Conservation (phyloP, 2,888 invertebrate species). For the Caenorhabditis auriculariae region DNA sequence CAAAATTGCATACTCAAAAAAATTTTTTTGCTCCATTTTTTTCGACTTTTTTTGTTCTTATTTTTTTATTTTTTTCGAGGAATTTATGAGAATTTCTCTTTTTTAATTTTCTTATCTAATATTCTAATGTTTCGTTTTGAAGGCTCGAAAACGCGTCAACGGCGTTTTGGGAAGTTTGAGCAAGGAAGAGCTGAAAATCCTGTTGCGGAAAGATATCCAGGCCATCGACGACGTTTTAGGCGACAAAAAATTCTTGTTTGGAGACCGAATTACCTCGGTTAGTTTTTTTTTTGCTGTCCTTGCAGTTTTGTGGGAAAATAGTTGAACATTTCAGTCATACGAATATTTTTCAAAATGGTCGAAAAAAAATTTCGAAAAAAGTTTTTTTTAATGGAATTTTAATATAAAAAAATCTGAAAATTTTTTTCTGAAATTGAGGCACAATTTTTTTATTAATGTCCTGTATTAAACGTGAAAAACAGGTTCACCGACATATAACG, state of each 20-base stretch:
- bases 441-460: too few relatives aligned
- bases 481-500: too few relatives aligned
- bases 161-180: slow-evolving; percentile 27
- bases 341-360: not conserved
- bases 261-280: slow-evolving; percentile 87
- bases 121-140: not conserved
- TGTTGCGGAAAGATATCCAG: slow-evolving; percentile 86
- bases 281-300: too few relatives aligned
- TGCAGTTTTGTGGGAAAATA: too few relatives aligned
- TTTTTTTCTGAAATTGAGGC: not conserved
- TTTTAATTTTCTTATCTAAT: too few relatives aligned
- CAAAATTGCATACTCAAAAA: not conserved
- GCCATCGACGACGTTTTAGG: slow-evolving; percentile 86
- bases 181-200: slow-evolving; percentile 21
- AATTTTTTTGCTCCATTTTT: not conserved
- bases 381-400: not conserved
- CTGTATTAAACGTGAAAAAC: too few relatives aligned
- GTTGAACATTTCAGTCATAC: too few relatives aligned
- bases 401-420: not conserved
- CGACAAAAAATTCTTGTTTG: slow-evolving; percentile 92
- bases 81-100: not conserved
- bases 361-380: not conserved
- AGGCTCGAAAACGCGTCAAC: slow-evolving; percentile 30
- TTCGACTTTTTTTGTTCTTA: too few relatives aligned
- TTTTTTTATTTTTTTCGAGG: not conserved